A percentile compares a stretch with the other conserved stretches of the same genome.
These are phyloP conservation scores for Pangasius mekongensis DNA, from an alignment of 2,797 vertebrate genomes.

Conservation along the genomic window DNA sequence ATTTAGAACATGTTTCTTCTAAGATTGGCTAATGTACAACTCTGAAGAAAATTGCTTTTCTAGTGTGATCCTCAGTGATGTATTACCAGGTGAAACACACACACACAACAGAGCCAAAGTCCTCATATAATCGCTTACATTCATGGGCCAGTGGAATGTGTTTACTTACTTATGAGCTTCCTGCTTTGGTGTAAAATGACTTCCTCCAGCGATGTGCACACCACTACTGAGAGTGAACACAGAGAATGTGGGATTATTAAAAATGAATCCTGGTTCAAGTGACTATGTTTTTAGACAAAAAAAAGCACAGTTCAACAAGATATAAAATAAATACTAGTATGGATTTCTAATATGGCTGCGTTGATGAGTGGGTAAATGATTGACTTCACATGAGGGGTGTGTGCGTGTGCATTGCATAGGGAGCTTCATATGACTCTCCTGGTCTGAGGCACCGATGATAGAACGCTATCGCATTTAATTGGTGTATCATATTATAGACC, in stretches of 20 bases:
- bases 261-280: not conserved
- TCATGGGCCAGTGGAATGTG: constrained; percentile 34
- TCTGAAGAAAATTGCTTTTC: constrained; percentile 42
- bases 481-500: not conserved
- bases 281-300: not conserved
- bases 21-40: constrained; percentile 45
- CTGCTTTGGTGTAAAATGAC: constrained; percentile 45
- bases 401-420: not conserved
- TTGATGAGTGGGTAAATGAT: constrained; percentile 56
- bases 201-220: constrained; percentile 24
- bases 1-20: not conserved
- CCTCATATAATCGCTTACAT: constrained; percentile 9
- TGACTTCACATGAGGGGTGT: constrained; percentile 29
- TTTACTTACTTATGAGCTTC: constrained; percentile 42
- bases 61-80: constrained; percentile 33
- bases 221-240: not conserved
- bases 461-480: not conserved
- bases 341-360: not conserved
- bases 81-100: constrained; percentile 20
- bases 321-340: not conserved
- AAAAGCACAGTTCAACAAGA: not conserved
- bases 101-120: constrained; percentile 38
- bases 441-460: not conserved
- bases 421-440: constrained; percentile 17
- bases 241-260: not conserved